phyloP scores from a whole-genome alignment of 1,140 invertebrate species.

The Nasonia giraulti region DNA sequence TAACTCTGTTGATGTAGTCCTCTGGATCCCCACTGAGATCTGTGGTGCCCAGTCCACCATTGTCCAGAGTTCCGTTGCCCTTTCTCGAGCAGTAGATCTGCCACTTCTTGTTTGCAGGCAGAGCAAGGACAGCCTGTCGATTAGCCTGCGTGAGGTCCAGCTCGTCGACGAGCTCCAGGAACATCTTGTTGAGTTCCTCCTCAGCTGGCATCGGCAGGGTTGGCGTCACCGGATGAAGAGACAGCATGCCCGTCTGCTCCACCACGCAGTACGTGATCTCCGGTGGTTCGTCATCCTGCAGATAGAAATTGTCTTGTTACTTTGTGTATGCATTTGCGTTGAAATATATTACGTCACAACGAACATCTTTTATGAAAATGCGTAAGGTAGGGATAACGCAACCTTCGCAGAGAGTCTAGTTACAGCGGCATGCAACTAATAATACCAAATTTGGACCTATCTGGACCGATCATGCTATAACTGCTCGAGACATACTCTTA shows the following conservation, averaged over 20 bases:
- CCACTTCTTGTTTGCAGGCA: conserved; percentile 97
- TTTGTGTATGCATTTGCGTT: too few relatives aligned
- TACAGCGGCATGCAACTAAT: too few relatives aligned
- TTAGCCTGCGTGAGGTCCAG: conserved; percentile 94
- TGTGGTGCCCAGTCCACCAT: conserved; percentile 76
- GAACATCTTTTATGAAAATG: too few relatives aligned
- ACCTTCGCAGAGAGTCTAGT: too few relatives aligned
- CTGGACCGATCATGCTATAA: too few relatives aligned
- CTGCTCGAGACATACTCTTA: too few relatives aligned
- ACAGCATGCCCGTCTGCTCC: conserved; percentile 88
- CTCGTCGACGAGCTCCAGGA: conserved; percentile 95
- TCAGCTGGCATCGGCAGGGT: conserved; percentile 93
- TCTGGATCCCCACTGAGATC: conserved; percentile 86
- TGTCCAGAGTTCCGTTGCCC: conserved; percentile 77
- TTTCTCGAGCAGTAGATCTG: conserved; percentile 96
- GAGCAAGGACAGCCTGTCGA: conserved; percentile 92
- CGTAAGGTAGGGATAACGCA: too few relatives aligned
- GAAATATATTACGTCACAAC: too few relatives aligned
- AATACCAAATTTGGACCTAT: too few relatives aligned
- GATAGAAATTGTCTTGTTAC: conserved; percentile 52
- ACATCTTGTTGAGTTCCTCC: conserved; percentile 93
- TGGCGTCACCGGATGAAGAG: conserved; percentile 88
- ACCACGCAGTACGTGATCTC: conserved; percentile 94
- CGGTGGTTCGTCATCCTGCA: conserved; percentile 91
- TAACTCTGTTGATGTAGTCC: conserved; percentile 90